These are phyloP conservation scores for Anagrus nilaparvatae DNA, from an alignment of 1,140 invertebrate species.

Conservation along the genomic window DNA sequence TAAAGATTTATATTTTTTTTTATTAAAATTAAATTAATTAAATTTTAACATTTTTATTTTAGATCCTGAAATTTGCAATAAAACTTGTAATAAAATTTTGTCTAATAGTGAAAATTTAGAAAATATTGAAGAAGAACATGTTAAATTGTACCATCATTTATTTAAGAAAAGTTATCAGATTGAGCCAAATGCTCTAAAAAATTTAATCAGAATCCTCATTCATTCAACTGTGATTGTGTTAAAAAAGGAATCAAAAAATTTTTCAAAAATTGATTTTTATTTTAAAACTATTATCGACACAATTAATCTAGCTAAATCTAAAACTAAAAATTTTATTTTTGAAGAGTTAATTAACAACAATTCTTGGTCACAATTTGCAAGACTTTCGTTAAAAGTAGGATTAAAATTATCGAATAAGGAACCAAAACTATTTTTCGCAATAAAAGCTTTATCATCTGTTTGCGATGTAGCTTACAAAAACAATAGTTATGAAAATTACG, in stretches of 20 bases:
- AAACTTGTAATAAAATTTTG: constrained; percentile 25
- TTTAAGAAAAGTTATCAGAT: constrained; percentile 30
- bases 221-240: constrained; percentile 43
- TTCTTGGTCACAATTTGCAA: constrained; percentile 55
- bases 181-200: constrained; percentile 38
- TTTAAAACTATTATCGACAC: constrained; percentile 28
- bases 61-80: constrained; percentile 25
- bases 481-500: constrained; percentile 39
- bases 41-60: constrained; percentile 14
- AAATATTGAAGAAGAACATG: constrained; percentile 23
- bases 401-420: constrained; percentile 44
- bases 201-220: constrained; percentile 47
- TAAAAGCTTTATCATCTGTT: constrained; percentile 46
- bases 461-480: constrained; percentile 48
- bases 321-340: constrained; percentile 33
- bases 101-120: constrained; percentile 33
- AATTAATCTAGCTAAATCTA: constrained; percentile 25
- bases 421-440: constrained; percentile 32
- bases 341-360: constrained; percentile 43
- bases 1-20: constrained; percentile 7
- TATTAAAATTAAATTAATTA: constrained; percentile 3
- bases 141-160: constrained; percentile 33
- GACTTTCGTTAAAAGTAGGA: constrained; percentile 52
- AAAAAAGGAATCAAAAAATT: constrained; percentile 44
- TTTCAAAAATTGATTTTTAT: constrained; percentile 36